These are phyloP conservation scores for Nansenia antarctica DNA, from an alignment of 2,113 vertebrate genomes.

Conservation along the genomic window DNA sequence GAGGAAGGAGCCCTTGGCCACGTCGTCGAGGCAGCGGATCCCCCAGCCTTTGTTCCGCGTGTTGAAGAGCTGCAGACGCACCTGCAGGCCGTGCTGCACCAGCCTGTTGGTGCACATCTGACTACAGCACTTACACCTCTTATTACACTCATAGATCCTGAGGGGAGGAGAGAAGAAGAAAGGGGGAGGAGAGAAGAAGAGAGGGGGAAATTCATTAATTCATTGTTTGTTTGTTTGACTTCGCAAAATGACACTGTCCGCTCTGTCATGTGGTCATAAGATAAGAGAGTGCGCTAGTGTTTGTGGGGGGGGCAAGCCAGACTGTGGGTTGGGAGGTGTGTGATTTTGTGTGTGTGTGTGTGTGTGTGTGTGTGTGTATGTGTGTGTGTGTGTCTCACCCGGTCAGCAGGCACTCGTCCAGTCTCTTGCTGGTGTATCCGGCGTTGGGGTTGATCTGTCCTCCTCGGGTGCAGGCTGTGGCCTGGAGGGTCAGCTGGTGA, in stretches of 20 bases:
- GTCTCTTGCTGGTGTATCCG: slow-evolving; percentile 88
- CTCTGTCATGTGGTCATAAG: no score
- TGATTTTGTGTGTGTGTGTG: background rate
- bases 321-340: background rate
- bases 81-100: slow-evolving; percentile 95
- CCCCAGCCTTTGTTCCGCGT: slow-evolving; percentile 99
- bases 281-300: no score
- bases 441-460: slow-evolving; percentile 86
- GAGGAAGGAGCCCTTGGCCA: slow-evolving; percentile 95
- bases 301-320: background rate
- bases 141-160: slow-evolving; percentile 96
- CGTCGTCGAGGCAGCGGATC: slow-evolving; percentile 94
- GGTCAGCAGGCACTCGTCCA: slow-evolving; percentile 95
- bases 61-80: slow-evolving; percentile 96
- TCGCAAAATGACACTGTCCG: no score
- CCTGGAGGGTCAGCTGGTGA: slow-evolving; percentile 93
- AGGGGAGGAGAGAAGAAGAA: background rate
- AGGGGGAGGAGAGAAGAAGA: background rate
- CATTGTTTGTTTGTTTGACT: no score
- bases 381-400: slow-evolving; percentile 77
- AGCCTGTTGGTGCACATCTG: slow-evolving; percentile 93
- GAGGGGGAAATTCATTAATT: no score
- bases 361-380: no score
- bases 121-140: slow-evolving; percentile 85
- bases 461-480: slow-evolving; percentile 91